Conservation (phyloP, 1,140 invertebrate genomes). For the Cheumatopsyche charites region DNA sequence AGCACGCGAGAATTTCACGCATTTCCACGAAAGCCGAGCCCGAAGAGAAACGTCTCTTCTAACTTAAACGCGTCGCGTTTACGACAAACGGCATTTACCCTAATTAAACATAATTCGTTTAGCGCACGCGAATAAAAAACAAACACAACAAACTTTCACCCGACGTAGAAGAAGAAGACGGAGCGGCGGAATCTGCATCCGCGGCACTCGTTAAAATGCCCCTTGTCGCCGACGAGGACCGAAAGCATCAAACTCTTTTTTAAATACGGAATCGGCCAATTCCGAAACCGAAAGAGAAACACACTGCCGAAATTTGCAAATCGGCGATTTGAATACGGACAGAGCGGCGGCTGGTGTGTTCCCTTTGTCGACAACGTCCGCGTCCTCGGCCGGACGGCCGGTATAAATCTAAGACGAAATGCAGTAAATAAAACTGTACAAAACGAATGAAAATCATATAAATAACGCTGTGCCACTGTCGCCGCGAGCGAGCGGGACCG, state of each 20-base stretch:
- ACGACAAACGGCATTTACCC: neutral
- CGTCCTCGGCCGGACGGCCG: conserved; percentile 4
- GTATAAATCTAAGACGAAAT: conserved; percentile 33
- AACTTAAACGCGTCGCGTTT: neutral
- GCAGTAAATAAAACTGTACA: conserved; percentile 40
- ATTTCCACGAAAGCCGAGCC: conserved; percentile 13
- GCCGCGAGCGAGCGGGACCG: conserved; percentile 19
- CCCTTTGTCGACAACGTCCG: conserved; percentile 10
- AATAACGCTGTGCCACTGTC: conserved; percentile 44
- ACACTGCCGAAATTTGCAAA: conserved; percentile 2
- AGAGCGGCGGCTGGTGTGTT: neutral
- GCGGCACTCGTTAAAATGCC: no score
- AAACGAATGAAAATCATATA: conserved; percentile 36
- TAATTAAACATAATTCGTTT: conserved; percentile 5
- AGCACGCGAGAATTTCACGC: conserved; percentile 4
- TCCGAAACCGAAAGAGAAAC: neutral
- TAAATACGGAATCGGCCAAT: no score
- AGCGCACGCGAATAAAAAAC: conserved; percentile 6
- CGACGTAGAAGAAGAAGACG: neutral
- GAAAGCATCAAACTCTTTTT: no score
- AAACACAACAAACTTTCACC: neutral
- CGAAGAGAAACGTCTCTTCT: conserved; percentile 2
- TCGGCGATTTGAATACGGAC: neutral
- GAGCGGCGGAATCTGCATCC: neutral
- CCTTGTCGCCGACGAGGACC: no score